phyloP scores from a whole-genome alignment of 2,797 vertebrate genomes.

The Parotocinclus haroldoi region DNA sequence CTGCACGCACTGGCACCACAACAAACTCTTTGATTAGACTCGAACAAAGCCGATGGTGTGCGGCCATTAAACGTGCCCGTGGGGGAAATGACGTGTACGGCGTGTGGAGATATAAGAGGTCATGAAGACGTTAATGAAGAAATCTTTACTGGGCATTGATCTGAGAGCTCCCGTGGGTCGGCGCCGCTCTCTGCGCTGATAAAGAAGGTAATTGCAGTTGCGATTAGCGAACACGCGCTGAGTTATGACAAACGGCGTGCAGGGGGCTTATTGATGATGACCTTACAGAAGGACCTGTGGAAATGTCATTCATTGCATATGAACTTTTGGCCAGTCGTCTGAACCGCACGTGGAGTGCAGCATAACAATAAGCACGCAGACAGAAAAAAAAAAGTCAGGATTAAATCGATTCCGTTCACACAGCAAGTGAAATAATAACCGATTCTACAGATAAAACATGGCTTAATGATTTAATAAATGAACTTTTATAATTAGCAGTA shows the following conservation, averaged over 20 bases:
- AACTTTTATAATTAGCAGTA: no score
- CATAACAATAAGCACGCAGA: no score
- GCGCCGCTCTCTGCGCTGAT: slow-evolving; percentile 50
- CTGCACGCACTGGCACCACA: not conserved
- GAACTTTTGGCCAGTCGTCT: slow-evolving; percentile 1
- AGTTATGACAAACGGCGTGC: slow-evolving; percentile 65
- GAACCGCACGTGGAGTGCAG: no score
- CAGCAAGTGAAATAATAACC: no score
- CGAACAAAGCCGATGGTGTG: not conserved
- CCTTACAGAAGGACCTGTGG: slow-evolving; percentile 35
- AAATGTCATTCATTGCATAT: slow-evolving; percentile 14
- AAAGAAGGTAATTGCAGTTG: slow-evolving; percentile 61
- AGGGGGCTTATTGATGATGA: slow-evolving; percentile 51
- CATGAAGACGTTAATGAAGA: slow-evolving; percentile 59
- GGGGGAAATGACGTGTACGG: slow-evolving; percentile 25
- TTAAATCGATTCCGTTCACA: no score
- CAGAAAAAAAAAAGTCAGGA: no score
- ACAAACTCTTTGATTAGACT: not conserved
- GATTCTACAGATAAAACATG: no score
- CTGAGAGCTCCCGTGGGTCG: slow-evolving; percentile 64
- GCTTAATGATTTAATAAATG: no score
- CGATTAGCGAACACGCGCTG: slow-evolving; percentile 64
- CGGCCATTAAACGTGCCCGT: slow-evolving; percentile 1
- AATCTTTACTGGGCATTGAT: slow-evolving; percentile 69
- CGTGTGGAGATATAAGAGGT: slow-evolving; percentile 40